These are phyloP conservation scores for Leptodactylus fuscus DNA, from an alignment of 2,113 vertebrate genomes.

Conservation along the genomic window DNA sequence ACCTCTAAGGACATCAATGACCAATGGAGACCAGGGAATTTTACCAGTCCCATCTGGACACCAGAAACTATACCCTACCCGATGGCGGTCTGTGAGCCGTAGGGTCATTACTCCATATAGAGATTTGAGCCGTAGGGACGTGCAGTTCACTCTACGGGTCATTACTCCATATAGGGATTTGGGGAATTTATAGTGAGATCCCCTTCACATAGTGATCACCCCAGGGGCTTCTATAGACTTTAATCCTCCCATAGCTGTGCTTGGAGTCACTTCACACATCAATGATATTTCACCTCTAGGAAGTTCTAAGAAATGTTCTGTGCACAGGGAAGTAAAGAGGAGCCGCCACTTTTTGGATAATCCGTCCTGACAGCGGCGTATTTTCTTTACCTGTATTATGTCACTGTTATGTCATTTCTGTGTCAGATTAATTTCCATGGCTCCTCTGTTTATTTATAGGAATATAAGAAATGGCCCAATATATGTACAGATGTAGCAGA, in stretches of 20 bases:
- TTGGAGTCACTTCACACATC: background rate
- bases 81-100: background rate
- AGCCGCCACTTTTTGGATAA: background rate
- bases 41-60: too few species aligned
- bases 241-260: background rate
- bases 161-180: background rate
- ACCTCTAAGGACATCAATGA: too few species aligned
- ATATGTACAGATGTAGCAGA: background rate
- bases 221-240: background rate
- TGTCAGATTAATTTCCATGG: constrained; percentile 28
- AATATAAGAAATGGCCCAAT: too few species aligned
- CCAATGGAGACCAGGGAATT: background rate
- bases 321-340: background rate
- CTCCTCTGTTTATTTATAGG: background rate
- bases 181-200: background rate
- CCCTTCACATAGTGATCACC: background rate
- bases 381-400: background rate
- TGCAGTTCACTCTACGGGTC: background rate
- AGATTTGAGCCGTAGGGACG: too few species aligned
- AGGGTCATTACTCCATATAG: too few species aligned
- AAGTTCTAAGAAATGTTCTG: background rate
- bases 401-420: background rate
- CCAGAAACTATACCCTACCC: background rate
- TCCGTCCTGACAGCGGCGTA: background rate
- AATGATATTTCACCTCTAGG: background rate